A percentile compares a stretch with the other conserved stretches of the same genome.
Conservation (phyloP, 92 coral and sea anemone genomes). For the Diadumene lineata region DNA sequence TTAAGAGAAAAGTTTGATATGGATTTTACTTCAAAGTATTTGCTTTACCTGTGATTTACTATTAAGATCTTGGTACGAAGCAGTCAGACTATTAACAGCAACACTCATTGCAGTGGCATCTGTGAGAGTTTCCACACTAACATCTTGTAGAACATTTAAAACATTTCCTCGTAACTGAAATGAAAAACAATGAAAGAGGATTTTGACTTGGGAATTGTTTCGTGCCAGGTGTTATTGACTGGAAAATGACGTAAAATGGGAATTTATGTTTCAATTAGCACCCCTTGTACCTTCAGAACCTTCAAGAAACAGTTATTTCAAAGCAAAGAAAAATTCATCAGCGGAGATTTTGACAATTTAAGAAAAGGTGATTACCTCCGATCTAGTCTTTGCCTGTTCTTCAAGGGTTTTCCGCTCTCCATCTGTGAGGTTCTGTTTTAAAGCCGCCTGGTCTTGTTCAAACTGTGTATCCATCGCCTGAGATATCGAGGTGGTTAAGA, state of each 20-base stretch:
- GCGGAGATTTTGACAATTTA: too few species aligned
- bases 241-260: too few species aligned
- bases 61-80: conserved; percentile 34
- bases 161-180: conserved; percentile 41
- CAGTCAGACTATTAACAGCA: conserved; percentile 28
- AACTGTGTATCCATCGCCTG: neutral
- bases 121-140: conserved; percentile 20
- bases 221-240: too few species aligned
- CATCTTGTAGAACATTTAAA: conserved; percentile 17
- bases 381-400: neutral
- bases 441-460: neutral
- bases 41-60: conserved; percentile 56
- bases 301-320: too few species aligned
- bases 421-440: too few species aligned
- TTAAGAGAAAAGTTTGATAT: too few species aligned
- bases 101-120: conserved; percentile 40
- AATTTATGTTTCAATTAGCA: too few species aligned
- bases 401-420: neutral
- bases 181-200: neutral
- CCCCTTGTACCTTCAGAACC: too few species aligned
- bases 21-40: too few species aligned
- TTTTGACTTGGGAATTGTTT: too few species aligned
- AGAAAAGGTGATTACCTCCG: too few species aligned
- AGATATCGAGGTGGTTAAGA: conserved; percentile 29
- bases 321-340: too few species aligned